Evolutionary conservation across 2,888 invertebrate genomes (phyloP), one percentile per base, ranked within the genome.

Genomic region (Cephus sareptanus): DNA sequence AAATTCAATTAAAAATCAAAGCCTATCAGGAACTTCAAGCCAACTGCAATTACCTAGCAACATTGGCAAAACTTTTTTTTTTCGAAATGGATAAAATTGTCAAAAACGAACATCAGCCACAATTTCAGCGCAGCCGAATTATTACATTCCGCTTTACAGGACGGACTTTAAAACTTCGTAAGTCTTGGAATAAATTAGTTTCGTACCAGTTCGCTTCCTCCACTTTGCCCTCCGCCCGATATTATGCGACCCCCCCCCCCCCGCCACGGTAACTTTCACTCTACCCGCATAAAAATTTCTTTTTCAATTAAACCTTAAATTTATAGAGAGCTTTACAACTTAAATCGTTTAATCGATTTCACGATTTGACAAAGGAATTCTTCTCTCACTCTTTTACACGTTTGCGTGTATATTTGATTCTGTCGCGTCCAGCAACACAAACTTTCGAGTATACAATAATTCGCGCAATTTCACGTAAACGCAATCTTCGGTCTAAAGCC

Each of bases 291-390:
- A 15, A 71, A 71, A 71, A 71, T 71, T 71, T 31, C 71, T 71
- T 71, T 71, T 71, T 71, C 71, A 71, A 71, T 71, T 71, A 71
- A 71, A 71, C 71, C 33, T 34, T 71, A 15, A 71, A 31, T 71
- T 71, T 71, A 71, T 31, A 56, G 56, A 56, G 23, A 56, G 9
- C 56, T 23, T 23, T 56, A 56, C 23, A 71, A 12, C 71, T 71
- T 31, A 13, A 71, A 71, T 31, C 31, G 23, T 71, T 71, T 31
- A 31, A 71, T 71, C 71, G 71, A 71, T 33, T 71, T 71, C 31
- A 3, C 9, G 71, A 71, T 9, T 56, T 56, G 23, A 56, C 23
- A 56, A 56, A 56, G 56, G 9, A 56, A 56, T 23, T 40, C 6
- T 40, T 15, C 2, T 15, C 40, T 40, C 15, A 15, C 40, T 4